A percentile compares a stretch with the other conserved stretches of the same genome.
Evolutionary conservation across 2,888 invertebrate genomes (phyloP).

Genomic region (Lucinisca nassula): DNA sequence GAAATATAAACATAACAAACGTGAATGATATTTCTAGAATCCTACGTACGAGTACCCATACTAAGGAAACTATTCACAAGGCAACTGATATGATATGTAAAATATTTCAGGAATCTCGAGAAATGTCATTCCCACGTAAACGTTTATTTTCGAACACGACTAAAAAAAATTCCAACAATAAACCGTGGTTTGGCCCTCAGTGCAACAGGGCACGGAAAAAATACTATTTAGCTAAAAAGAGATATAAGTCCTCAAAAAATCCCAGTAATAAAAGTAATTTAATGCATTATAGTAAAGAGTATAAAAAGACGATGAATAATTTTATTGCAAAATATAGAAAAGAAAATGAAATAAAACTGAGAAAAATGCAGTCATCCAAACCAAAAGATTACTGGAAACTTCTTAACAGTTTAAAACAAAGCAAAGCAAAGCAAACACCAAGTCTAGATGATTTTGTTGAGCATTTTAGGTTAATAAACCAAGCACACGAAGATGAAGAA

Average conservation of each 20-base stretch:
- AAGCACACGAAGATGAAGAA: not conserved
- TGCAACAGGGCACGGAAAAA: not conserved
- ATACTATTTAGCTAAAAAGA: not conserved
- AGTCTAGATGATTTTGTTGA: not conserved
- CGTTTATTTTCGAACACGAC: not conserved
- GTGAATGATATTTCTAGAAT: not conserved
- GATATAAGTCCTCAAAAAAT: not conserved
- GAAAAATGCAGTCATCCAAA: not conserved
- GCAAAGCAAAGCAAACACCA: not conserved
- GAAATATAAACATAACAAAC: not conserved
- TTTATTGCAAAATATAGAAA: not conserved
- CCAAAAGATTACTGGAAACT: not conserved
- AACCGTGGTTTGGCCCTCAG: not conserved
- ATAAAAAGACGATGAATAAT: not conserved
- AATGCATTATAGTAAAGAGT: not conserved
- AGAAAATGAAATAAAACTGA: not conserved
- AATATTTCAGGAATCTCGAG: not conserved
- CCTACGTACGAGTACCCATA: not conserved
- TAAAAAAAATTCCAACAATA: not conserved
- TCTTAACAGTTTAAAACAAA: not conserved
- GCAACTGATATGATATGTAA: not conserved
- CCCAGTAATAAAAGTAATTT: not conserved
- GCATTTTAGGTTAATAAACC: not conserved
- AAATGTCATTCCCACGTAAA: not conserved
- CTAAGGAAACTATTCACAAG: not conserved